A percentile compares a stretch with the other conserved stretches of the same genome.
Evolutionary conservation across 2,888 invertebrate species (phyloP).

Genomic region (Protonemura montana): DNA sequence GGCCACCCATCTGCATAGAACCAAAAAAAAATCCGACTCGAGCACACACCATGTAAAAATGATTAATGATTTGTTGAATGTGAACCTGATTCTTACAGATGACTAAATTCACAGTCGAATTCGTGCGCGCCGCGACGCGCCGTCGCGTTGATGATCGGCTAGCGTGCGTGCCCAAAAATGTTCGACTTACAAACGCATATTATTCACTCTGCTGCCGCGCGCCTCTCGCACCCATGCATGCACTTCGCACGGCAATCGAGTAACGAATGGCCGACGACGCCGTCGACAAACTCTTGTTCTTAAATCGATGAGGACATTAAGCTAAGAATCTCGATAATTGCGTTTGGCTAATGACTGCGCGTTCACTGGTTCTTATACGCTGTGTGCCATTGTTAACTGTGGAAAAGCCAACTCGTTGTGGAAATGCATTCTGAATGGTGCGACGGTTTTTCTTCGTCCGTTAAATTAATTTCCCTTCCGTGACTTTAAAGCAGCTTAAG

Average conservation of each 20-base stretch:
- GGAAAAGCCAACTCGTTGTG: not conserved
- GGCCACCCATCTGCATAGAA: not conserved
- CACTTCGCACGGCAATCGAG: conserved; percentile 1
- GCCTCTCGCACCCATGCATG: not conserved
- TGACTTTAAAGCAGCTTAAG: conserved; percentile 25
- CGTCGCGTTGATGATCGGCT: conserved; percentile 16
- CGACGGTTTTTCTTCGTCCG: not conserved
- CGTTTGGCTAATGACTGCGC: not conserved
- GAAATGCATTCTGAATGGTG: not conserved
- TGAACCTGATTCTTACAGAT: conserved; percentile 33
- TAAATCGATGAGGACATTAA: not conserved
- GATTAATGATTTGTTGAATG: conserved; percentile 40
- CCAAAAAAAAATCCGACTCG: not conserved
- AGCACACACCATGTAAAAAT: not conserved
- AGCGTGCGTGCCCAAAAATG: conserved; percentile 18
- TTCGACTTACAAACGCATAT: not conserved
- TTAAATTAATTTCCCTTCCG: not conserved
- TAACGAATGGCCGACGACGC: not conserved
- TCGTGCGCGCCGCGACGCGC: conserved; percentile 17
- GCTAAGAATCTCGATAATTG: not conserved
- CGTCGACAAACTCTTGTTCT: not conserved
- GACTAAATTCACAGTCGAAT: conserved; percentile 38
- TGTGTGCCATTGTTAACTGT: not conserved
- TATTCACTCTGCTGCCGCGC: not conserved
- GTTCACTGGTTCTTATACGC: not conserved